Conservation (phyloP, 2,797 vertebrate species). For the Eidolon dupreanum region DNA sequence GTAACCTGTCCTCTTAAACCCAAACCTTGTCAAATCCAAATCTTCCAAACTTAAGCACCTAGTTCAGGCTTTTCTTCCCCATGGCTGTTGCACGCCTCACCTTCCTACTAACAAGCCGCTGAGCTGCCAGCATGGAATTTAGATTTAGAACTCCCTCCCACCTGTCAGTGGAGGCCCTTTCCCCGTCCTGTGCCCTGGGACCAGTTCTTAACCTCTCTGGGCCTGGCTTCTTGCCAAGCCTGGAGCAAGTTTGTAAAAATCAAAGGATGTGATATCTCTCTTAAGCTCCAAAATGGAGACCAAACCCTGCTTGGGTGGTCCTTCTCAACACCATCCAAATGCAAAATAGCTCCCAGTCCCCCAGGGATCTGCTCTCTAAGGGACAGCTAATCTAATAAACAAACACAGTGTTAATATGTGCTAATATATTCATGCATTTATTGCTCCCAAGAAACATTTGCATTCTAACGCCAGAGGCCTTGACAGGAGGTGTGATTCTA, state of each 20-base stretch:
- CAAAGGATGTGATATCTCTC: background rate
- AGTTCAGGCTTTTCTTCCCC: background rate
- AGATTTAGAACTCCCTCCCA: background rate
- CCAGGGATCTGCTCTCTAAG: background rate
- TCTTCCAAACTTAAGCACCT: background rate
- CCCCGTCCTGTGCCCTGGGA: background rate
- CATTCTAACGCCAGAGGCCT: background rate
- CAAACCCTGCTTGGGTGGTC: background rate
- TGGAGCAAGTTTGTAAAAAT: background rate
- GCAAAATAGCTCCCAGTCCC: background rate
- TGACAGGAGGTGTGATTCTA: background rate
- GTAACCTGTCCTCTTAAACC: background rate
- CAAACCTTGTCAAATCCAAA: background rate
- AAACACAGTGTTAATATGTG: background rate
- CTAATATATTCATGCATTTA: background rate
- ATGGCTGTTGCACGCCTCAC: accelerated
- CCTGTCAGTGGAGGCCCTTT: background rate
- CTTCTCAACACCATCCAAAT: background rate
- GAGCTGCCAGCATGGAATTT: background rate
- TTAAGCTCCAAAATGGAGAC: background rate
- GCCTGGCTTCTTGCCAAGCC: background rate
- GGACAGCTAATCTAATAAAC: slow-evolving; percentile 20
- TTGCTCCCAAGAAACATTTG: background rate
- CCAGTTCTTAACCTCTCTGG: background rate
- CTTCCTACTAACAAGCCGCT: background rate